Evolutionary conservation across 2,888 invertebrate genomes (phyloP), one percentile per base, ranked within the genome.

Genomic region (Macropis europaea): DNA sequence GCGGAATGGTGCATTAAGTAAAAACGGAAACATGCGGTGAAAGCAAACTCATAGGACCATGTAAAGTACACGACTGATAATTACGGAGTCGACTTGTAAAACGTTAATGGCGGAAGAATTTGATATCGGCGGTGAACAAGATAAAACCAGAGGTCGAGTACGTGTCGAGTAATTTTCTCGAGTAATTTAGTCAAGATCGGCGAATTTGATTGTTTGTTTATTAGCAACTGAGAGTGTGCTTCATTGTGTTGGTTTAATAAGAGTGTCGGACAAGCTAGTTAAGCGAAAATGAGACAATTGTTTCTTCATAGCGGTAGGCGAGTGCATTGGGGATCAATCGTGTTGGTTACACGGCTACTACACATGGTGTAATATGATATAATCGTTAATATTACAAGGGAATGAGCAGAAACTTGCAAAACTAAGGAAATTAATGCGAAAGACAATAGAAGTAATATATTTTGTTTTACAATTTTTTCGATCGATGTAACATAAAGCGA

Each of bases 181-280:
- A 2, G 19, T 38, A 57, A 69, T 57, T 22, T 28, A 53, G 24
- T n/a, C 28, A 17, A 48, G 22, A 47, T 7, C 24, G 5, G n/a
- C 19, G 9, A 43, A 54, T 15, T 36, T 56, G 45, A 69, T 71
- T 71, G 68, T 69, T 68, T 71, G 69, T 71, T 71, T 71, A 56
- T 61, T 69, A 71, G 50, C 28, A 22, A 50, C n/a, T 9, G 17
- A n/a, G 22, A 3, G 1, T 9, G 38, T 0, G 15, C 4, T 28
- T 19, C 13, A 13, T n/a, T 62, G 61, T 68, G 32, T 40, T 34
- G 13, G 53, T 36, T 36, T 70, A 69, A 69, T 72, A 40, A 63
- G 53, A 69, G 13, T 9, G 38, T 17, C 3, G 19, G 42, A 36
- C 7, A 40, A 30, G 26, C 11, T 24, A 17, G 34, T 48, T 57